Conservation (phyloP, 2,888 invertebrate genomes). For the Acronicta alni region DNA sequence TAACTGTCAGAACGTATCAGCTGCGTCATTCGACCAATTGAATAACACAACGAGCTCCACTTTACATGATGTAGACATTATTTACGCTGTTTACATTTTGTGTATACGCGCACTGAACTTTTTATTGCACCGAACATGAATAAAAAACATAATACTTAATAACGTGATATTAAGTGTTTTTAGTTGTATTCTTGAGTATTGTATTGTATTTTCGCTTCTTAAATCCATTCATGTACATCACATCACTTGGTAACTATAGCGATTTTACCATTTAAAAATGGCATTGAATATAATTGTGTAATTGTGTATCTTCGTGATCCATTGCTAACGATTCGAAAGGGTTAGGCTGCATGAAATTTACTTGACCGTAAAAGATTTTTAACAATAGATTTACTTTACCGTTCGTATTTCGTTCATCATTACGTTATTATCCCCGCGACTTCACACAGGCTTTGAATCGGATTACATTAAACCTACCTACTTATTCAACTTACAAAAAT, state of each 20-base stretch:
- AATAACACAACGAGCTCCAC: conserved; percentile 61
- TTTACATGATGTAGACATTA: conserved; percentile 58
- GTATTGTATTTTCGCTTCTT: conserved; percentile 36
- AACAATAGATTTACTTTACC: conserved; percentile 53
- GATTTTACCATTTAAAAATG: conserved; percentile 50
- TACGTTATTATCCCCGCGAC: conserved; percentile 33
- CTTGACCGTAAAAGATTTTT: conserved; percentile 60
- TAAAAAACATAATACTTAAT: conserved; percentile 38
- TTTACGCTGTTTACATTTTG: conserved; percentile 58
- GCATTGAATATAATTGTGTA: conserved; percentile 59
- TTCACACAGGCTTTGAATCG: conserved; percentile 28
- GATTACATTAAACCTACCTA: conserved; percentile 16
- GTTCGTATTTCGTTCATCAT: conserved; percentile 45
- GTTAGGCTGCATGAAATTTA: conserved; percentile 59
- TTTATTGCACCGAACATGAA: conserved; percentile 39
- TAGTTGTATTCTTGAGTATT: conserved; percentile 25
- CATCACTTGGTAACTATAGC: conserved; percentile 45
- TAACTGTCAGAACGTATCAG: conserved; percentile 85
- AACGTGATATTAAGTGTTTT: conserved; percentile 38
- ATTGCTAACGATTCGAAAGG: conserved; percentile 57
- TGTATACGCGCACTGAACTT: conserved; percentile 41
- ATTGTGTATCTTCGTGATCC: conserved; percentile 56
- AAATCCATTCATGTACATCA: conserved; percentile 37
- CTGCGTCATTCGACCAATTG: conserved; percentile 80
- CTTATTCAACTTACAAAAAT: conserved; percentile 7